These are phyloP conservation scores for Clamator glandarius DNA, from an alignment of 2,797 vertebrate genomes.

Conservation along the genomic window DNA sequence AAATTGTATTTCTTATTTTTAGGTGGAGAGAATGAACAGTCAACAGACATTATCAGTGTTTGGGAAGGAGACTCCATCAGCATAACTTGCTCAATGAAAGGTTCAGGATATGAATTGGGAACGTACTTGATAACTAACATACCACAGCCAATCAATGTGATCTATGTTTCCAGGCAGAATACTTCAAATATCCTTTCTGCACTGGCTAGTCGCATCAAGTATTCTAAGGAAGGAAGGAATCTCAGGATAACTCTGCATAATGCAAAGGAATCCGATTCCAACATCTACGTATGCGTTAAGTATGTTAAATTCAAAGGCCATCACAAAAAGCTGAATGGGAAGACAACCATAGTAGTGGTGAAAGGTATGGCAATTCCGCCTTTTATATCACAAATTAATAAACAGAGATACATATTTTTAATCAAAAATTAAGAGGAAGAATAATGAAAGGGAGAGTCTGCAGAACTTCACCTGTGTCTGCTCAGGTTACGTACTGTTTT, in stretches of 20 bases:
- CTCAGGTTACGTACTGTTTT: neutral
- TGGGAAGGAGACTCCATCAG: conserved; percentile 37
- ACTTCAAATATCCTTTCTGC: accelerated
- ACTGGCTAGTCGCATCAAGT: accelerated
- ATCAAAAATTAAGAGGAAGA: neutral
- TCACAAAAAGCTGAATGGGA: neutral
- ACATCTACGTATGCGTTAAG: neutral
- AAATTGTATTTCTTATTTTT: conserved; percentile 39
- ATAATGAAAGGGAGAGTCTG: neutral
- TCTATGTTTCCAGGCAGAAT: accelerated
- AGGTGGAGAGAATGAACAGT: conserved; percentile 19
- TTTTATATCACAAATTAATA: neutral
- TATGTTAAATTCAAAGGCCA: accelerated
- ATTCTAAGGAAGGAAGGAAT: neutral
- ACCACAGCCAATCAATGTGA: accelerated
- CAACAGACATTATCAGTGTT: conserved; percentile 24
- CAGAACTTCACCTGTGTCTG: accelerated
- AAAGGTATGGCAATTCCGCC: conserved; percentile 13
- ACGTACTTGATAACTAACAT: neutral
- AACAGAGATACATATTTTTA: neutral
- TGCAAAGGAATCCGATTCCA: neutral
- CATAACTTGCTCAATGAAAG: conserved; percentile 17
- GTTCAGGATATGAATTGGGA: neutral
- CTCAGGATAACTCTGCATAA: conserved; percentile 8
- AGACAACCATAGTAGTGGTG: neutral